These are phyloP conservation scores for Pyrocephalus nanus DNA, from an alignment of 2,797 vertebrate species.

Conservation along the genomic window DNA sequence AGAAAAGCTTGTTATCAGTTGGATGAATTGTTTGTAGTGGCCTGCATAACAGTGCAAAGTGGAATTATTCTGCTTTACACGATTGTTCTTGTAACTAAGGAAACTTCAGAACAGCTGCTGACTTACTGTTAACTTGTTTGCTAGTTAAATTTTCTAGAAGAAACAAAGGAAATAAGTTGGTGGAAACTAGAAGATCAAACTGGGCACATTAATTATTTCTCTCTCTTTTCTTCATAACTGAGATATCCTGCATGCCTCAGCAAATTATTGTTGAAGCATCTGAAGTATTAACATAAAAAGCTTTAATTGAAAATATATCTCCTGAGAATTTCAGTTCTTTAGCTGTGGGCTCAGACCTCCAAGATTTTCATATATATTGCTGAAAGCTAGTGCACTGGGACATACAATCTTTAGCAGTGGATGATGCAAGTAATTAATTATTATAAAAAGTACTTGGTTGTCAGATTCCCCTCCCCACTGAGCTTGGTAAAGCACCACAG, in stretches of 20 bases:
- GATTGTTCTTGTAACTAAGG: conserved; percentile 1
- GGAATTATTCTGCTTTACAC: conserved; percentile 3
- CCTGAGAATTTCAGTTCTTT: conserved; percentile 2
- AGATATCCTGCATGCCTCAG: not conserved
- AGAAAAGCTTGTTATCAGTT: not conserved
- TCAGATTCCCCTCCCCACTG: not conserved
- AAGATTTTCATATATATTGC: conserved; percentile 1
- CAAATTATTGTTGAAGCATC: conserved; percentile 9
- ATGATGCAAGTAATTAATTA: conserved; percentile 24
- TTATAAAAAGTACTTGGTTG: not conserved
- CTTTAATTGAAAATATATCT: conserved; percentile 24
- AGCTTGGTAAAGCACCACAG: not conserved
- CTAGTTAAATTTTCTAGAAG: conserved; percentile 20
- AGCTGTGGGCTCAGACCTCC: conserved; percentile 3
- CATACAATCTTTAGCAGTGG: not conserved
- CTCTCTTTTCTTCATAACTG: not conserved
- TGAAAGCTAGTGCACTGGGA: not conserved
- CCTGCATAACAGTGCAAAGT: not conserved
- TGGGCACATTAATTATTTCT: not conserved
- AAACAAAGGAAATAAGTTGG: not conserved
- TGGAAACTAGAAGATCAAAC: not conserved
- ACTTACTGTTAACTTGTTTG: conserved; percentile 13
- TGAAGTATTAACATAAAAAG: conserved; percentile 18
- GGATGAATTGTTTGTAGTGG: not conserved
- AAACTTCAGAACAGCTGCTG: conserved; percentile 11